Evolutionary conservation across 2,888 invertebrate genomes (phyloP).

Genomic region (Phaonia tiefii): DNA sequence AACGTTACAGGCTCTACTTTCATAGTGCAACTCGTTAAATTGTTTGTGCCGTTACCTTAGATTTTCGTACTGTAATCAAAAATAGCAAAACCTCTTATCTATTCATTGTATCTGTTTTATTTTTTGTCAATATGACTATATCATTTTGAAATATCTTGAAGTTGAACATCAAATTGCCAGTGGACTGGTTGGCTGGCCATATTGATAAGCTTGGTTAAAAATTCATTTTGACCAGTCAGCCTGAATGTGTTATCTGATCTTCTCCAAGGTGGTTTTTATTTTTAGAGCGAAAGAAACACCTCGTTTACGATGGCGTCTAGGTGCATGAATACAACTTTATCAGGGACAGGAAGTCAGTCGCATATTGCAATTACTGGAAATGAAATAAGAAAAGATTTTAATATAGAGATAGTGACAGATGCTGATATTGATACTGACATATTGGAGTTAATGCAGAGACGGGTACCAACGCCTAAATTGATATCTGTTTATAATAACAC

Average conservation of each 20-base stretch:
- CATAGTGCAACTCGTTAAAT: neutral
- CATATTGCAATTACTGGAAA: too few relatives aligned
- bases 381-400: too few relatives aligned
- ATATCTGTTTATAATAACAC: too few relatives aligned
- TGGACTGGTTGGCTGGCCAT: slow-evolving; percentile 28
- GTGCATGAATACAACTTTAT: too few relatives aligned
- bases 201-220: slow-evolving; percentile 31
- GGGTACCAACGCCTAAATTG: too few relatives aligned
- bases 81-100: slow-evolving; percentile 40
- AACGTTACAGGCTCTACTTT: too few relatives aligned
- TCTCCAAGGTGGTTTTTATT: slow-evolving; percentile 12
- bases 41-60: neutral
- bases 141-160: slow-evolving; percentile 27
- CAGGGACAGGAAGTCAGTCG: too few relatives aligned
- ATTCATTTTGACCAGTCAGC: slow-evolving; percentile 49
- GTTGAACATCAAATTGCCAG: slow-evolving; percentile 3
- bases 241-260: slow-evolving; percentile 41
- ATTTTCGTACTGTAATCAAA: slow-evolving; percentile 28
- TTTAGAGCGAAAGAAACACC: too few relatives aligned
- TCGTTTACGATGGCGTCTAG: too few relatives aligned
- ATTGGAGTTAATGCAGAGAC: too few relatives aligned
- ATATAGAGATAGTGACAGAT: too few relatives aligned
- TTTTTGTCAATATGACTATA: slow-evolving; percentile 9
- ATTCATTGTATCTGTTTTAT: neutral
- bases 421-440: too few relatives aligned